phyloP scores from a whole-genome alignment of 2,888 invertebrate species.

The Drepana falcataria region DNA sequence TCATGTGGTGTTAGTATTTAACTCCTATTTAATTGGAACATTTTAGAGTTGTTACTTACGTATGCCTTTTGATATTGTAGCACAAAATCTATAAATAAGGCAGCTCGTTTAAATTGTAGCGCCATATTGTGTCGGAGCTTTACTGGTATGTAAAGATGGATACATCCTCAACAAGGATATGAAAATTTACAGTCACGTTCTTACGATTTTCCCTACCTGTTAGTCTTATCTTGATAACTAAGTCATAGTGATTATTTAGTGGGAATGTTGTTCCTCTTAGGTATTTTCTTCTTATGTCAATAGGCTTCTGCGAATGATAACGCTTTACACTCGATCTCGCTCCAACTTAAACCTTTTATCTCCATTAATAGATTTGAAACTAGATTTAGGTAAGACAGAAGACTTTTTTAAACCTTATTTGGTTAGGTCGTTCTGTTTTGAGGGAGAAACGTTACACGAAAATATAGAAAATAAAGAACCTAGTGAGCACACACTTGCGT shows the following conservation, averaged over 20 bases:
- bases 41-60: constrained; percentile 6
- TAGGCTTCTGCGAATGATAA: constrained; percentile 53
- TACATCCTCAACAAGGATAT: too few relatives aligned
- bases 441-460: constrained; percentile 1
- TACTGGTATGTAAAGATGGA: neutral
- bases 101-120: neutral
- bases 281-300: constrained; percentile 41
- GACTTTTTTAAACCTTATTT: neutral
- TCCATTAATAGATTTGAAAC: constrained; percentile 41
- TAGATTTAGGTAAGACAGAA: constrained; percentile 40
- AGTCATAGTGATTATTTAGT: constrained; percentile 65
- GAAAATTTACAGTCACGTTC: constrained; percentile 25
- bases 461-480: constrained; percentile 21
- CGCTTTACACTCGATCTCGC: constrained; percentile 68
- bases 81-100: constrained; percentile 12
- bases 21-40: constrained; percentile 17
- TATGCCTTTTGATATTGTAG: constrained; percentile 9
- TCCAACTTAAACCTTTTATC: constrained; percentile 48
- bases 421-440: neutral
- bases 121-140: constrained; percentile 4
- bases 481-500: constrained; percentile 48
- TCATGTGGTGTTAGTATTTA: constrained; percentile 36
- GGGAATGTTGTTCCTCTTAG: constrained; percentile 45
- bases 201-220: constrained; percentile 54
- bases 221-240: constrained; percentile 65